A percentile compares a stretch with the other conserved stretches of the same genome.
Conservation (phyloP, 2,888 invertebrate species). For the Dynastes tityus region DNA sequence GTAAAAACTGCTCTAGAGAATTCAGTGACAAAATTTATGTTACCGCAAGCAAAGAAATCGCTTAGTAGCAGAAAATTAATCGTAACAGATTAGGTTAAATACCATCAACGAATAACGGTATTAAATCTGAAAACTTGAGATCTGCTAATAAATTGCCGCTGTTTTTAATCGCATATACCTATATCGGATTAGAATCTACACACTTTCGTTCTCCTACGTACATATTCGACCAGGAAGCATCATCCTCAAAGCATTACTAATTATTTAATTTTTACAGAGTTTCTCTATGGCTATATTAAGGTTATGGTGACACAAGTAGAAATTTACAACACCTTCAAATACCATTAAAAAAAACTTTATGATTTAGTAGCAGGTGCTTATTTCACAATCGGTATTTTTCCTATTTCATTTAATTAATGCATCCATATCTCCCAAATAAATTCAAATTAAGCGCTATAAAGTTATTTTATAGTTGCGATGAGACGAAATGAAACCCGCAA, state of each 20-base stretch:
- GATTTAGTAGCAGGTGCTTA: conserved; percentile 11
- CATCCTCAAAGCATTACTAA: background rate
- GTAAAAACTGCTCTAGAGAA: too few relatives aligned
- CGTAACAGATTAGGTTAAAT: too few relatives aligned
- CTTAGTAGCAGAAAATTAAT: too few relatives aligned
- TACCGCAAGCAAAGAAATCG: too few relatives aligned
- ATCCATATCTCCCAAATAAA: conserved; percentile 15
- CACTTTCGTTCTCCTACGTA: too few relatives aligned
- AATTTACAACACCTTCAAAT: background rate
- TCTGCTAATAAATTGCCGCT: conserved; percentile 6
- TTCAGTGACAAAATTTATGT: too few relatives aligned
- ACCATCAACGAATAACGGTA: too few relatives aligned
- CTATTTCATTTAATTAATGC: conserved; percentile 23
- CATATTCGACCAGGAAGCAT: background rate
- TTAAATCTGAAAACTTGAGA: background rate
- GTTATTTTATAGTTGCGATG: conserved; percentile 21
- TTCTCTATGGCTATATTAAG: conserved; percentile 7
- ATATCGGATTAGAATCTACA: too few relatives aligned
- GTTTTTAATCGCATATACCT: background rate
- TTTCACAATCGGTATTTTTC: conserved; percentile 27
- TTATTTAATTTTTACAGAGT: conserved; percentile 1
- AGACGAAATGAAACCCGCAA: background rate
- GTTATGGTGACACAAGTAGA: background rate
- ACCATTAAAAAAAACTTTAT: conserved; percentile 8
- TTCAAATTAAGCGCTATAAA: conserved; percentile 21